Base-by-base conservation (phyloP, 2,113 vertebrate genomes). In the Puma concolor region DNA sequence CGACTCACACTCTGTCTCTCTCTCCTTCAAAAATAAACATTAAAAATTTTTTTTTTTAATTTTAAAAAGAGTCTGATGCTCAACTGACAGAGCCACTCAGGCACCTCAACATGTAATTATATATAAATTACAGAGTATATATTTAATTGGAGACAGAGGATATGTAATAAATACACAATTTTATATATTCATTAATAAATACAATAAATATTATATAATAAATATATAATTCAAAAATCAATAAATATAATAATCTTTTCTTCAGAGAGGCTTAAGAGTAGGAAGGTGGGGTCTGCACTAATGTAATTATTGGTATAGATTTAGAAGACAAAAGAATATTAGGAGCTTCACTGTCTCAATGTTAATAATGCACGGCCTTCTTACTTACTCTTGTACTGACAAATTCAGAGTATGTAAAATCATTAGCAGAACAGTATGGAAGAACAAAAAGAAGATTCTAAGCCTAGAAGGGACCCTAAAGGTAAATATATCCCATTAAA, bases 261-360 rank as follows among this genome's bases (percentile, higher is more conserved):
- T 91, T 96, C 41, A 83, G 14, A 83, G 31, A 95, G 44, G 21
- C 63, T 92, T 90, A 67, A 79, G 79, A 84, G 94, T 88, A n/a
- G 12, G 29, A 91, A 1, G 5, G 1, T 85, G 31, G 23, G 3
- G 31, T 88, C 44, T 74, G 54, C 5, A n/a, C 33, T 38, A 69
- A 31, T 14, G 25, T 82, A 33, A 82, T 38, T 16, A 72, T 4
- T 76, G 54, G 31, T 14, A 48, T 14, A 13, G 23, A 69, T 94
- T 95, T 64, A 94, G 60, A 90, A 76, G 33, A 50, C 19, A 74
- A 76, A 64, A 19, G 3, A 86, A 29, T 25, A 19, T 67, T 83
- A 29, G 14, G 4, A 63, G 86, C 25, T 81, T 71, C 6, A 31
- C 31, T 9, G n/a, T 9, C 7, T 36, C 80, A 79, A n/a, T 88